A percentile compares a stretch with the other conserved stretches of the same genome.
Evolutionary conservation across 2,113 vertebrate species (phyloP).

Genomic region (Empidonax alnorum): DNA sequence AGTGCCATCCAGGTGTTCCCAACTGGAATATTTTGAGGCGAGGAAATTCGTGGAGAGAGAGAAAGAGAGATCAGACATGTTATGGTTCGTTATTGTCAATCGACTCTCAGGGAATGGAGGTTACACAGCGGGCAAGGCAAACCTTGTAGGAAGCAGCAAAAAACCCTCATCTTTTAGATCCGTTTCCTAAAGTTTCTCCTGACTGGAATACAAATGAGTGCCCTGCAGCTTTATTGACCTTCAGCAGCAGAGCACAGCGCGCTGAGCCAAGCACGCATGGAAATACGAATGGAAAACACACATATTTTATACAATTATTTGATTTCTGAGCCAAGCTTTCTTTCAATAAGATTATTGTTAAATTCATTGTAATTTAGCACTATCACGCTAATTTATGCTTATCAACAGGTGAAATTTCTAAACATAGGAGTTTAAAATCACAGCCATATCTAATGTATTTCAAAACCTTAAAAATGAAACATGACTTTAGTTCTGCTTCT

Average conservation of each 20-base stretch:
- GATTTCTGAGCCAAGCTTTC: background rate
- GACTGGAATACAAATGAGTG: background rate
- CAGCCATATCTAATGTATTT: background rate
- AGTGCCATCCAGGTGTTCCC: background rate
- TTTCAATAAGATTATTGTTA: background rate
- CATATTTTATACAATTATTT: background rate
- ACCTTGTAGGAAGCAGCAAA: background rate
- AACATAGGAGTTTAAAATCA: background rate
- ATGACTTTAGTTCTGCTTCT: background rate
- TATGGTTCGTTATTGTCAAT: rapidly evolving
- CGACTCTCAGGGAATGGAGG: background rate
- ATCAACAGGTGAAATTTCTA: background rate
- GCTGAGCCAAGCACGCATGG: rapidly evolving
- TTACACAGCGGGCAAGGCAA: background rate
- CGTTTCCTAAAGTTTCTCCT: background rate
- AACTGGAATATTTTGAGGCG: background rate
- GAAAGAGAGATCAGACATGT: background rate
- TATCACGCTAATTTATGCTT: background rate
- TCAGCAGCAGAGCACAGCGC: background rate
- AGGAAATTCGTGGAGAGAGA: background rate
- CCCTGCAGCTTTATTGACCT: background rate
- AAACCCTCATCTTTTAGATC: rapidly evolving
- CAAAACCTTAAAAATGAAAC: background rate
- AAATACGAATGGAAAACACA: background rate
- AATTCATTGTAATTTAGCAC: background rate